phyloP scores from a whole-genome alignment of 2,797 vertebrate species.

The Trachops cirrhosus region DNA sequence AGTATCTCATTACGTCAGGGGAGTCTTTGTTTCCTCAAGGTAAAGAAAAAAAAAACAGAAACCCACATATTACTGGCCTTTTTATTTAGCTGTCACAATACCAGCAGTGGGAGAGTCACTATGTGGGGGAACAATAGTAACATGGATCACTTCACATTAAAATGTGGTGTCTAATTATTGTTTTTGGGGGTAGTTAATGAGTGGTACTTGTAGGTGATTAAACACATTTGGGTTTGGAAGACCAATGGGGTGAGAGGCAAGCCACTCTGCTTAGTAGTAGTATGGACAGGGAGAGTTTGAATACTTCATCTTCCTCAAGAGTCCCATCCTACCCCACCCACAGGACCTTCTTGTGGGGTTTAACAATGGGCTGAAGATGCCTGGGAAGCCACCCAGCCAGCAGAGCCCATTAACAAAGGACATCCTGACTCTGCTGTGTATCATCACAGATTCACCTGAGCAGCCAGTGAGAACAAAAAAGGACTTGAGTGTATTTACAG shows the following conservation, averaged over 20 bases:
- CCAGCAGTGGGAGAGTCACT: slow-evolving; percentile 66
- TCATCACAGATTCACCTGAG: neutral
- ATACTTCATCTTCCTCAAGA: neutral
- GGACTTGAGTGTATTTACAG: neutral
- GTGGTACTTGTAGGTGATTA: slow-evolving; percentile 62
- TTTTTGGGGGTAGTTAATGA: slow-evolving; percentile 72
- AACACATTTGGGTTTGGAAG: slow-evolving; percentile 63
- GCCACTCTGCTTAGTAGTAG: neutral
- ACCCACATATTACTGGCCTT: slow-evolving; percentile 65
- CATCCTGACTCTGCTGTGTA: neutral
- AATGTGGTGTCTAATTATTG: slow-evolving; percentile 76
- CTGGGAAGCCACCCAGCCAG: slow-evolving; percentile 35
- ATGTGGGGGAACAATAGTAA: slow-evolving; percentile 51
- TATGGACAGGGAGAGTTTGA: neutral
- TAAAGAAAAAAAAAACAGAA: slow-evolving; percentile 59
- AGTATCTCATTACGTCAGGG: slow-evolving; percentile 68
- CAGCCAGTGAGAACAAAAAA: slow-evolving; percentile 27
- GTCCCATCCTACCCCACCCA: slow-evolving; percentile 42
- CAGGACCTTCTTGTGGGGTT: neutral
- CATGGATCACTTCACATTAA: slow-evolving; percentile 72
- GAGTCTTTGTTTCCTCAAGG: slow-evolving; percentile 70
- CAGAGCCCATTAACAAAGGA: slow-evolving; percentile 27
- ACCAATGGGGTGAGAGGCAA: slow-evolving; percentile 30
- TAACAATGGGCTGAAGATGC: slow-evolving; percentile 36
- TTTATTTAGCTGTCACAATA: slow-evolving; percentile 68